These are phyloP conservation scores for Hydraecia micacea DNA, from an alignment of 2,888 invertebrate species.

Conservation along the genomic window DNA sequence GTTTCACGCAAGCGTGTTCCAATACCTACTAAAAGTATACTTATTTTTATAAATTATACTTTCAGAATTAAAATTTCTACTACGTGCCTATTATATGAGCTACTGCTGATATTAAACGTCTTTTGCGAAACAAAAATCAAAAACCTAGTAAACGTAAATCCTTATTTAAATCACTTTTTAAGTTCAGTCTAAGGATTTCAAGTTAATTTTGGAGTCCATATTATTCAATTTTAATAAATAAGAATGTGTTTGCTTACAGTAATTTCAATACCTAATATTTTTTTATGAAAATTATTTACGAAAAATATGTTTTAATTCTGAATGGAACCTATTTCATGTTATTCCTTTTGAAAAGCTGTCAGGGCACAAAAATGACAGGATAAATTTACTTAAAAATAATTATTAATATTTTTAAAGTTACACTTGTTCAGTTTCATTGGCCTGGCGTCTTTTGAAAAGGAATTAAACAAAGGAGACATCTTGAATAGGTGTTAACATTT, in stretches of 20 bases:
- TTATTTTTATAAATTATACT: not conserved
- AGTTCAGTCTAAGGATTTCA: conserved; percentile 46
- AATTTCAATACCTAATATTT: not conserved
- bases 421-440: not conserved
- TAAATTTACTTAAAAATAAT: not conserved
- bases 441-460: not conserved
- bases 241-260: not conserved
- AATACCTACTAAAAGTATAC: not conserved
- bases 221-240: conserved; percentile 2
- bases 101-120: not conserved
- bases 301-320: not conserved
- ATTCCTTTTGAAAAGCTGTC: not conserved
- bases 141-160: not conserved
- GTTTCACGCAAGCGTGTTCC: not conserved
- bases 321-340: not conserved
- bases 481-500: not conserved
- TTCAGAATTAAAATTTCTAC: not conserved
- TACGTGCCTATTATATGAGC: no score
- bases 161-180: conserved; percentile 21
- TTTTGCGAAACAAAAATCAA: conserved; percentile 3
- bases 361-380: not conserved
- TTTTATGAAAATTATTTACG: not conserved
- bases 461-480: not conserved
- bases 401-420: not conserved
- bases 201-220: not conserved